Evolutionary conservation across 2,888 invertebrate genomes (phyloP), one percentile per base, ranked within the genome.

Genomic region (Drosophila pegasa): DNA sequence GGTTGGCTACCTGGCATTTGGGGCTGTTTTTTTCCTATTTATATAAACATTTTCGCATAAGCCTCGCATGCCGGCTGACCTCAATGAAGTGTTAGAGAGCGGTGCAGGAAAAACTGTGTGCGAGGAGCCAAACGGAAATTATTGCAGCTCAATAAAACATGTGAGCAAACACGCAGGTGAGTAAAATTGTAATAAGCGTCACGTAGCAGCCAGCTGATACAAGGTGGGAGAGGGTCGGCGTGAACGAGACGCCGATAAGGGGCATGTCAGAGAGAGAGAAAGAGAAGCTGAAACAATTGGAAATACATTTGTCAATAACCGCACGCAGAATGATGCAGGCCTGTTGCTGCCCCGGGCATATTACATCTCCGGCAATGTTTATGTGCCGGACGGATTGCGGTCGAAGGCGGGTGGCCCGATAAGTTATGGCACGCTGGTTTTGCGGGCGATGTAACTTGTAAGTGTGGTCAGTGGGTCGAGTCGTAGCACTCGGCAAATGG

Each of bases 251-350:
- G 14, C 18, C 43, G 18, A 52, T 43, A 29, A 27, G 35, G 16
- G 16, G 12, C 14, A 14, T 14, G 7, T 4, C 25, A 41, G 58
- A 27, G 9, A 33, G 40, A 35, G 51, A 40, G 35, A 37, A 40
- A 59, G 43, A 55, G 50, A 59, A 65, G 47, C 31, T 64, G 64
- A 70, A 75, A 78, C 87, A 87, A 85, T 85, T 87, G 81, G 77
- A 85, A 78, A 85, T 71, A 88, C 85, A 85, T 88, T 85, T 85
- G 87, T 85, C 85, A 85, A 75, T 71, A 87, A 88, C 88, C 85
- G 22, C 81, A 81, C 68, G 59, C 69, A 71, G 80, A 85, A 80
- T 73, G 74, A 76, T 70, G 77, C 80, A 54, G 71, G 75, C 65
- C 73, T 79, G 72, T 63, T 75, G 70, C 72, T 68, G 60, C 51